phyloP scores from a whole-genome alignment of 2,888 invertebrate genomes.

The Gnatocerus cornutus region DNA sequence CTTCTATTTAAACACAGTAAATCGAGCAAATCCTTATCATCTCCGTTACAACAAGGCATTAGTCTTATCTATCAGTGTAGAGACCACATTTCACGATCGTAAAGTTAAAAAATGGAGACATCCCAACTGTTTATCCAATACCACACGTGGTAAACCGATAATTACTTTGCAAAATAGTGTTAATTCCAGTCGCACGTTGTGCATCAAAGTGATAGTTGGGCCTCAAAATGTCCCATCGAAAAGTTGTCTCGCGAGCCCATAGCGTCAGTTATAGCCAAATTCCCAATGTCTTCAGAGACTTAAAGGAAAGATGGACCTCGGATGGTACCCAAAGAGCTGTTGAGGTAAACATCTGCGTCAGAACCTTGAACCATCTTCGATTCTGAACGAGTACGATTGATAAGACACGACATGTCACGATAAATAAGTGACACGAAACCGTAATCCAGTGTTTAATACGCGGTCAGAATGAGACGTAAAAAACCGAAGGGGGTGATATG shows the following conservation, averaged over 20 bases:
- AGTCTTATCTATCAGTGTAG: slow-evolving; percentile 36
- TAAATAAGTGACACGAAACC: slow-evolving; percentile 11
- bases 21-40: slow-evolving; percentile 35
- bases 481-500: slow-evolving; percentile 20
- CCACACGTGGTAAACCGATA: slow-evolving; percentile 32
- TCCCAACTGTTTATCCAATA: not conserved
- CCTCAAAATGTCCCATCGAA: slow-evolving; percentile 44
- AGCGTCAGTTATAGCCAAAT: slow-evolving; percentile 60
- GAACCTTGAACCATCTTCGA: slow-evolving; percentile 34
- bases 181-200: slow-evolving; percentile 22
- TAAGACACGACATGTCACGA: slow-evolving; percentile 32
- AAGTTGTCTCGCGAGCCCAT: slow-evolving; percentile 34
- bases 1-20: slow-evolving; percentile 21
- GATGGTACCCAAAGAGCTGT: slow-evolving; percentile 48
- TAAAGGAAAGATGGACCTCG: slow-evolving; percentile 59
- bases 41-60: slow-evolving; percentile 20
- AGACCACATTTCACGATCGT: slow-evolving; percentile 6
- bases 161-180: slow-evolving; percentile 32
- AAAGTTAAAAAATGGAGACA: slow-evolving; percentile 15
- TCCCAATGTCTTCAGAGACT: slow-evolving; percentile 61
- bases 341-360: slow-evolving; percentile 52
- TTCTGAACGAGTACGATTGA: slow-evolving; percentile 24
- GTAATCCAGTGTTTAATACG: slow-evolving; percentile 22
- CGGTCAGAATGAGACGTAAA: slow-evolving; percentile 29
- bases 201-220: not conserved